A percentile compares a stretch with the other conserved stretches of the same genome.
phyloP scores from a whole-genome alignment of 2,888 invertebrate species.

The Rhagium mordax region DNA sequence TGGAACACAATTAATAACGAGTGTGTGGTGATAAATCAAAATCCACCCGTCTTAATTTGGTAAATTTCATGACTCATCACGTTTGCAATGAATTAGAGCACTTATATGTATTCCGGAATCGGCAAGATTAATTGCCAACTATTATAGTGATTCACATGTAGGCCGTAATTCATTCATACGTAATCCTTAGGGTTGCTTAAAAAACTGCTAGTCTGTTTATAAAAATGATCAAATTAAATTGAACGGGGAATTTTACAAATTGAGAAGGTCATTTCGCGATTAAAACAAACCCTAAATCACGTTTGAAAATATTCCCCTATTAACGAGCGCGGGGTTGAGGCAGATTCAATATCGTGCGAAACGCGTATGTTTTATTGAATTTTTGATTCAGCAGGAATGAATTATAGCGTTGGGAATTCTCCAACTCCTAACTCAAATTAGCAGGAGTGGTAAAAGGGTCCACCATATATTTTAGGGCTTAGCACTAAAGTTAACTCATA shows the following conservation, averaged over 20 bases:
- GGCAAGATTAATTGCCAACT: conserved; percentile 52
- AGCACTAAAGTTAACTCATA: conserved; percentile 17
- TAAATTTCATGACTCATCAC: conserved; percentile 58
- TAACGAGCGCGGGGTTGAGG: neutral
- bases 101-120: conserved; percentile 46
- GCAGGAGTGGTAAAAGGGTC: conserved; percentile 20
- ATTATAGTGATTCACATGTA: conserved; percentile 21
- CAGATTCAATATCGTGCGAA: neutral
- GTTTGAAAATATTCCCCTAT: neutral
- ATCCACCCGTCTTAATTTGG: conserved; percentile 53
- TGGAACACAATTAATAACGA: conserved; percentile 1
- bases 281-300: no score
- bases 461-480: conserved; percentile 13
- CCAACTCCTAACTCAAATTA: conserved; percentile 25
- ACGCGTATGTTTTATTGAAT: conserved; percentile 11
- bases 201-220: no score
- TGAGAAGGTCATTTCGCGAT: no score
- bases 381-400: conserved; percentile 8
- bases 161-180: neutral
- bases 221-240: no score
- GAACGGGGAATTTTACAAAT: no score
- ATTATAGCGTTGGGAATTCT: conserved; percentile 17
- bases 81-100: conserved; percentile 55
- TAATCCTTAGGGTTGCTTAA: no score
- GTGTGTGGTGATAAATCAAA: conserved; percentile 51